Base-by-base conservation (phyloP, 1,140 invertebrate genomes). In the Druon quercuslanigerum region DNA sequence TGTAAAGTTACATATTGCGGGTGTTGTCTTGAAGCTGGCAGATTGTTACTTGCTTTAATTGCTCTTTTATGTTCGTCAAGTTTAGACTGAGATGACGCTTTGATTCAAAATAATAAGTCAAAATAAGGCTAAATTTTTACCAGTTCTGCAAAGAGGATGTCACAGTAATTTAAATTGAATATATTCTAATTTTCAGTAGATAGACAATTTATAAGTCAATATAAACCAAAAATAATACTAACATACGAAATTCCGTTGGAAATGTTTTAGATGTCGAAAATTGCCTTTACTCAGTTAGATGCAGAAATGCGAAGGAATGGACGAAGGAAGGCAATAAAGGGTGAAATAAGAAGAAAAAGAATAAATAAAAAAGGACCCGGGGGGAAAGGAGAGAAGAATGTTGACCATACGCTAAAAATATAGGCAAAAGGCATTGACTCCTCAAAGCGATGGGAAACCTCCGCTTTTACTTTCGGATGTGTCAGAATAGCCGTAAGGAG, bases 401-500 rank as follows among this genome's bases (percentile, higher is more conserved):
- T 83, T 85, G 87, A 87, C 84, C 85, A 88, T 77, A 80, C 72
- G 80, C 87, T 86, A 89, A 86, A 87, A 87, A 87, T 87, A 87
- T 83, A 82, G 78, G 79, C 84, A 80, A 87, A 81, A 88, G 85
- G 79, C 87, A 85, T 86, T 83, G 86, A 86, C 86, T 86, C 71
- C 78, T 78, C 79, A 78, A 78, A 60, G 74, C 80, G 79, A 79
- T 72, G 57, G 75, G 25, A 74, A 79, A 81, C 52, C 80, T n/a
- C 25, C 79, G 79, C 87, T 85, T 87, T 88, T 86, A 88, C 86
- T 87, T 86, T 87, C 87, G 80, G 81, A 78, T 82, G 74, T 81
- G 75, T 80, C 76, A 79, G 73, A 73, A 77, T 84, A 83, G 84
- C 81, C 83, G 79, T 77, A 81, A 52, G 82, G 83, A 46, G 81